A percentile compares a stretch with the other conserved stretches of the same genome.
phyloP scores from a whole-genome alignment of 2,797 vertebrate species.

The Chiroxiphia lanceolata region DNA sequence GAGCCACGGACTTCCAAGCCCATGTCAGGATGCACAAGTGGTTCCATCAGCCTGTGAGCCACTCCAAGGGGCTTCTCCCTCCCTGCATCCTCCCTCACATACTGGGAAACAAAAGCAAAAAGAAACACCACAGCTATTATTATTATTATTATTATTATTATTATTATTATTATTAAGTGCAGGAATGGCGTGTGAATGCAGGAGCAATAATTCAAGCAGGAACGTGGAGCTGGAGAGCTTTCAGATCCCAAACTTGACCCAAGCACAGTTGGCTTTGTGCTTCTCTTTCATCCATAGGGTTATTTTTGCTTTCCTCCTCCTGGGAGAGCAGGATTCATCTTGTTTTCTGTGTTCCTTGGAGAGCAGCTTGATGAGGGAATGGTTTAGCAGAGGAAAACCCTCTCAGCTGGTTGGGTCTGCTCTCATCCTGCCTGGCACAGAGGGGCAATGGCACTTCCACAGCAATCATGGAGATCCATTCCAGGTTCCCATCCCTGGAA shows the following conservation, averaged over 20 bases:
- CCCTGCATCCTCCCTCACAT: not conserved
- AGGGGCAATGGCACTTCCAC: not conserved
- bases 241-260: not conserved
- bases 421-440: not conserved
- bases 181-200: not conserved
- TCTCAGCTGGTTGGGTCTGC: not conserved
- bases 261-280: not conserved
- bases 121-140: not conserved
- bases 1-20: not conserved
- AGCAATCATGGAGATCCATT: fast-evolving
- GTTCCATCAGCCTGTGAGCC: not conserved
- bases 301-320: not conserved
- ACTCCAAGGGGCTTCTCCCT: not conserved
- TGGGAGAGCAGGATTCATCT: not conserved
- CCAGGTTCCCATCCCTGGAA: not conserved
- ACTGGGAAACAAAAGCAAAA: not conserved
- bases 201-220: not conserved
- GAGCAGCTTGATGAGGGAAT: not conserved
- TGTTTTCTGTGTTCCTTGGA: not conserved
- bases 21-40: fast-evolving
- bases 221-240: not conserved
- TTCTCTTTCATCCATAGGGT: not conserved
- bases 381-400: not conserved
- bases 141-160: no score
- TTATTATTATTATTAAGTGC: not conserved